Conservation (phyloP, 2,113 vertebrate species). For the Gambusia affinis region DNA sequence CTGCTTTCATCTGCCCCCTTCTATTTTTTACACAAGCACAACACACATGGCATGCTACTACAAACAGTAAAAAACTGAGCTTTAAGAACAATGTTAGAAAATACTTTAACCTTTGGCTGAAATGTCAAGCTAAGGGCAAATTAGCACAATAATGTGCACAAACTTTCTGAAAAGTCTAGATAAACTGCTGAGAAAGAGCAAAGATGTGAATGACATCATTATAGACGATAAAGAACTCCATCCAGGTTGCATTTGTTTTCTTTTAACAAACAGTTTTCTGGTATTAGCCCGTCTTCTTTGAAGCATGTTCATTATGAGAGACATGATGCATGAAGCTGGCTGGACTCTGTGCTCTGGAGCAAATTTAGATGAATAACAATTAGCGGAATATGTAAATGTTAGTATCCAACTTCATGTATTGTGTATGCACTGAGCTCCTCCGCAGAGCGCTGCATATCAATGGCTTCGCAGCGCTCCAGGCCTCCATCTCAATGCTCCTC, state of each 20-base stretch:
- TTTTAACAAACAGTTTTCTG: background rate
- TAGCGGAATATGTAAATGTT: slow-evolving; percentile 66
- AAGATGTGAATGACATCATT: slow-evolving; percentile 16
- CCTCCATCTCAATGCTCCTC: slow-evolving; percentile 54
- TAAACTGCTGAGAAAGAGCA: slow-evolving; percentile 4
- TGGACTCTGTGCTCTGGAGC: slow-evolving; percentile 29
- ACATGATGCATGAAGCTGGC: slow-evolving; percentile 19
- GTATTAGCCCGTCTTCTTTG: background rate
- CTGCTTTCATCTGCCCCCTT: background rate
- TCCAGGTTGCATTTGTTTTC: background rate
- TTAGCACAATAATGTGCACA: background rate
- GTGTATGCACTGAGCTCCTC: slow-evolving; percentile 12
- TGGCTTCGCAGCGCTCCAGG: slow-evolving; percentile 46
- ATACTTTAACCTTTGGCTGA: background rate
- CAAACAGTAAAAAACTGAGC: background rate
- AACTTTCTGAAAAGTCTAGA: background rate
- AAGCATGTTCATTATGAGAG: slow-evolving; percentile 20
- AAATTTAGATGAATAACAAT: slow-evolving; percentile 60
- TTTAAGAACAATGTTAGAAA: background rate
- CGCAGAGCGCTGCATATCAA: slow-evolving; percentile 46
- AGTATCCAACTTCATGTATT: slow-evolving; percentile 25
- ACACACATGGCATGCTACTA: background rate
- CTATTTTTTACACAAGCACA: background rate
- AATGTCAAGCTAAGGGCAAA: background rate
- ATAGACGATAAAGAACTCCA: background rate